Evolutionary conservation across 2,797 vertebrate species (phyloP).

Genomic region (Microctenopoma stevenorrisi): DNA sequence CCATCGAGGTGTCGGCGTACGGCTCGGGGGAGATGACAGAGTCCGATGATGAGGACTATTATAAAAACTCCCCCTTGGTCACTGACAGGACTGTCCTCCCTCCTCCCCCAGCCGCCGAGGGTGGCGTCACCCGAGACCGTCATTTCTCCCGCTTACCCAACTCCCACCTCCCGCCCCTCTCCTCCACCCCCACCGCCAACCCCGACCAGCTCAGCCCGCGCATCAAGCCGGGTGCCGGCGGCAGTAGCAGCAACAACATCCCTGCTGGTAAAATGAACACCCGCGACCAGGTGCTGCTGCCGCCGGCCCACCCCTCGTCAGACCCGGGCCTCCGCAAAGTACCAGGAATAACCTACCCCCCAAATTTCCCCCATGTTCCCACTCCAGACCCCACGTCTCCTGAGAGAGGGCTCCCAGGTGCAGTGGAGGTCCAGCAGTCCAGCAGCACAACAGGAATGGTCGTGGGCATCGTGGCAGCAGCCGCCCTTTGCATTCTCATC

Average conservation of each 20-base stretch:
- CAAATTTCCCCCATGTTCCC: constrained; percentile 91
- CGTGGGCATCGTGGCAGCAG: constrained; percentile 94
- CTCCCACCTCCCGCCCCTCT: constrained; percentile 78
- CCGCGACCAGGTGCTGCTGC: constrained; percentile 88
- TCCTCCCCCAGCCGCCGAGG: constrained; percentile 83
- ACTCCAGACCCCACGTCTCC: constrained; percentile 92
- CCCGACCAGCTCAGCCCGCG: constrained; percentile 78
- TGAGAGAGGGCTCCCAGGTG: constrained; percentile 88
- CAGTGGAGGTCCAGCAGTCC: constrained; percentile 94
- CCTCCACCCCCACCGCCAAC: constrained; percentile 79
- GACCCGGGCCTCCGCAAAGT: constrained; percentile 83
- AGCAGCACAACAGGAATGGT: constrained; percentile 97
- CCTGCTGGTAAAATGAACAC: constrained; percentile 95
- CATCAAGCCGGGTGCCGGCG: constrained; percentile 70
- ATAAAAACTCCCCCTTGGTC: constrained; percentile 89
- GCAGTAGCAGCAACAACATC: constrained; percentile 81
- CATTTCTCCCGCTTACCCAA: constrained; percentile 81
- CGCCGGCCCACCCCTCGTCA: constrained; percentile 83
- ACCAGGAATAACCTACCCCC: constrained; percentile 87
- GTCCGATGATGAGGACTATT: constrained; percentile 95
- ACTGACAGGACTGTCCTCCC: constrained; percentile 91
- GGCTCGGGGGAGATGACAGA: constrained; percentile 95
- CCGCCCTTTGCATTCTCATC: constrained; percentile 95
- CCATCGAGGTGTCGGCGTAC: constrained; percentile 91
- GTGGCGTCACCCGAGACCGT: constrained; percentile 77